Evolutionary conservation across 2,888 invertebrate genomes (phyloP).

Genomic region (Odontothrips loti): DNA sequence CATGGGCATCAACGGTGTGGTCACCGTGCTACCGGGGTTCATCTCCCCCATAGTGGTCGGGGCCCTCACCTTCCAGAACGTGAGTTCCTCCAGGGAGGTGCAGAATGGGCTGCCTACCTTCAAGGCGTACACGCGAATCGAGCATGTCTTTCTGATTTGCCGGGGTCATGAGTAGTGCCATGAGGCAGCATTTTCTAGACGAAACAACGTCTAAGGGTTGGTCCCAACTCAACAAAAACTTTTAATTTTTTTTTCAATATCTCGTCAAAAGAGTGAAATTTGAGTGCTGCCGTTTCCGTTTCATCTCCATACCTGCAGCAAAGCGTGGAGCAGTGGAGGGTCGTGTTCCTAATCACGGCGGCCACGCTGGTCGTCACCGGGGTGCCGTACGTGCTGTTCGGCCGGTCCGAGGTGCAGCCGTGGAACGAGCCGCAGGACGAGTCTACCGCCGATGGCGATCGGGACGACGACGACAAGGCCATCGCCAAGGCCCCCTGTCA

Average conservation of each 20-base stretch:
- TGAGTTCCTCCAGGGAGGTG: conserved; percentile 47
- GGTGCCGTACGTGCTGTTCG: conserved; percentile 52
- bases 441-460: background rate
- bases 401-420: conserved; percentile 54
- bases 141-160: too few species aligned
- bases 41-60: conserved; percentile 61
- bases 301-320: conserved; percentile 48
- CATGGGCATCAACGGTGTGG: conserved; percentile 58
- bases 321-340: conserved; percentile 58
- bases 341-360: conserved; percentile 56
- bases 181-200: too few species aligned
- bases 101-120: too few species aligned
- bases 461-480: background rate
- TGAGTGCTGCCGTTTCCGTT: too few species aligned
- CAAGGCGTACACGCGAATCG: too few species aligned
- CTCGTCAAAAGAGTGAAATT: too few species aligned
- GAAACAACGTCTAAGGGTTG: too few species aligned
- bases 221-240: too few species aligned
- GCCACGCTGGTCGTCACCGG: conserved; percentile 53
- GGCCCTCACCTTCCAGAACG: conserved; percentile 58
- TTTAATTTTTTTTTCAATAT: too few species aligned
- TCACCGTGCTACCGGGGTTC: conserved; percentile 57
- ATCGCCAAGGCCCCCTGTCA: too few species aligned
- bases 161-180: too few species aligned
- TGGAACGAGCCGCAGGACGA: conserved; percentile 51